Evolutionary conservation across 1,140 invertebrate genomes (phyloP), one percentile per base, ranked within the genome.

Genomic region (Babylonia areolata): DNA sequence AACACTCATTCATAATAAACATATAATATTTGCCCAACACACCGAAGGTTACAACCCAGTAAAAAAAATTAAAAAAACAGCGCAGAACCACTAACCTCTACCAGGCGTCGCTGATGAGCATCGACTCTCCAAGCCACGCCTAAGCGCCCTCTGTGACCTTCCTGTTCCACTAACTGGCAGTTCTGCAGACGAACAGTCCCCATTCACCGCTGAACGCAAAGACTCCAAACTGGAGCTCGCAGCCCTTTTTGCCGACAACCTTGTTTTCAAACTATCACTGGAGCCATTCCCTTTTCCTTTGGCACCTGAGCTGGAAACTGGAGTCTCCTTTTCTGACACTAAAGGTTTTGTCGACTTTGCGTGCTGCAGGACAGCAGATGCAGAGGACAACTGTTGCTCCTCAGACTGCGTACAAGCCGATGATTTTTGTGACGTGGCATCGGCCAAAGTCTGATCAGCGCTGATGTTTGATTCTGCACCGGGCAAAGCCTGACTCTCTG

Each of bases 11-110:
- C n/a, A n/a, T n/a, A 23, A 69, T 31, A 23, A 23, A 69, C 17
- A 31, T 28, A 31, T 23, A 31, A 69, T 23, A 69, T 6, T n/a
- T n/a, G n/a, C n/a, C n/a, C n/a, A n/a, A n/a, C n/a, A n/a, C n/a
- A n/a, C n/a, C n/a, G n/a, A n/a, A n/a, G n/a, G n/a, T n/a, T n/a
- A n/a, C n/a, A n/a, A n/a, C n/a, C n/a, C n/a, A n/a, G n/a, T n/a
- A n/a, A n/a, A n/a, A n/a, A n/a, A n/a, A n/a, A n/a, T 51, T 51
- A 51, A 17, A 51, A 17, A 17, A 2, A 12, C 9, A 51, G 46
- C 9, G 9, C 17, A 51, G 46, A 51, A 51, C 46, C 17, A 84
- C 51, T 33, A 20, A 84, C 82, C 82, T 84, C 37, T 71, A 28
- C 37, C 31, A 35, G 82, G 6, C 11, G 54, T 39, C 11, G 69